Evolutionary conservation across 2,888 invertebrate genomes (phyloP).

Genomic region (Melipona bicolor): DNA sequence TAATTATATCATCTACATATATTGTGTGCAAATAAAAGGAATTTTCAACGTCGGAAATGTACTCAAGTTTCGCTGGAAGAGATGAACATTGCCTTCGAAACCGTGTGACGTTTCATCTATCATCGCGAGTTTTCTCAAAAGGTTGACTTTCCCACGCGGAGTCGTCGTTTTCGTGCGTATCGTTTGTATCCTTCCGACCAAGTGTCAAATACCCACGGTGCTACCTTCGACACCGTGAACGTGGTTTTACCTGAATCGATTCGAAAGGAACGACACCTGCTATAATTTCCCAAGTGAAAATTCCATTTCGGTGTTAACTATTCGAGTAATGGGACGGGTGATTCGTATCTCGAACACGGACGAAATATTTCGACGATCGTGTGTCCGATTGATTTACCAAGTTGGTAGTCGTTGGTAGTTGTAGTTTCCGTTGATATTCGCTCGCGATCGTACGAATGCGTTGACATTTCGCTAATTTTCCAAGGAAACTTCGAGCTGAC

Average conservation of each 20-base stretch:
- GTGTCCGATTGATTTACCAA: conserved; percentile 8
- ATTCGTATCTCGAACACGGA: not conserved
- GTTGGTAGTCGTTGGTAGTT: not conserved
- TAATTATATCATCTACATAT: not conserved
- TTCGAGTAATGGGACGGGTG: not conserved
- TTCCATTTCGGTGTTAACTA: conserved; percentile 2
- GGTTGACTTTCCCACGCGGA: conserved; percentile 33
- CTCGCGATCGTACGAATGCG: conserved; percentile 37
- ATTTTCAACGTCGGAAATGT: not conserved
- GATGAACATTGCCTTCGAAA: conserved; percentile 28
- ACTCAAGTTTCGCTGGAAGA: not conserved
- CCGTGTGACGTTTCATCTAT: not conserved
- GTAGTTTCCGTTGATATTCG: conserved; percentile 9
- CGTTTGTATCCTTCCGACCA: conserved; percentile 46
- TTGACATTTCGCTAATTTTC: conserved; percentile 44
- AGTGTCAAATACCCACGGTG: conserved; percentile 30
- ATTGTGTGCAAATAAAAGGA: conserved; percentile 21
- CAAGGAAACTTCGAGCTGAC: conserved; percentile 28
- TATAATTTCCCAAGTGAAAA: not conserved
- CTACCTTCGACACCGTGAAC: conserved; percentile 55
- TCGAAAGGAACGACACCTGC: not conserved
- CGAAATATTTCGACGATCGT: not conserved
- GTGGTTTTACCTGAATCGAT: conserved; percentile 72
- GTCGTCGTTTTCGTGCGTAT: conserved; percentile 36
- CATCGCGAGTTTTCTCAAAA: conserved; percentile 36